Evolutionary conservation across 2,888 invertebrate species (phyloP), one percentile per base, ranked within the genome.

Genomic region (Lydus trimaculatus): DNA sequence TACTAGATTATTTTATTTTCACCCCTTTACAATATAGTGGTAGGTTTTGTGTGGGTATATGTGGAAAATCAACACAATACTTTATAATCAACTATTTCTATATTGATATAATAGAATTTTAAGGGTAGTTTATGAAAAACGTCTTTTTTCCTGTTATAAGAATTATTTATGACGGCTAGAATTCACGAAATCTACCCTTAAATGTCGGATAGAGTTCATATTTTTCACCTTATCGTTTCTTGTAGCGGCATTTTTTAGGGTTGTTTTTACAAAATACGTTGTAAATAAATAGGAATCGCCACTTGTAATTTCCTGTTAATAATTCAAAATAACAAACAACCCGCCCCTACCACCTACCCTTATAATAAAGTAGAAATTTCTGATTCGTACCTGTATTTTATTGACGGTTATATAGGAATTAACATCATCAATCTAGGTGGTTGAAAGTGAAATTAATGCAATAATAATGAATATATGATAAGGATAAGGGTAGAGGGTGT

Each of bases 401-500:
- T 17, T 17, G 43, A 63, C 31, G 31, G 78, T 78, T 78, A n/a
- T n/a, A n/a, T n/a, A 76, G 76, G 77, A 74, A 76, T 76, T 77
- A 75, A 72, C 74, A 74, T 74, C 73, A 71, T 71, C 76, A 52
- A 52, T 52, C 48, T 48, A 20, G 20, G 8, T 43, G 25, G 23
- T 23, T 23, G 23, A 23, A 52, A 23, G 52, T 72, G 73, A 80
- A 79, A 79, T 82, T 81, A 81, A 82, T 79, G 81, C 82, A 52
- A 78, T 76, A 79, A 82, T 83, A 82, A 83, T 83, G 82, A 82
- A 83, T 82, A 82, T 82, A 82, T 83, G 81, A 83, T 82, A 80
- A 82, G 82, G 52, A 13, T 23, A 48, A 48, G 48, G 52, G 52
- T 52, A 52, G 25, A 52, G 23, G 13, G 52, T 80, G 80, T 78